phyloP scores from a whole-genome alignment of 2,888 invertebrate genomes.

The Lithophane semibrunnea region DNA sequence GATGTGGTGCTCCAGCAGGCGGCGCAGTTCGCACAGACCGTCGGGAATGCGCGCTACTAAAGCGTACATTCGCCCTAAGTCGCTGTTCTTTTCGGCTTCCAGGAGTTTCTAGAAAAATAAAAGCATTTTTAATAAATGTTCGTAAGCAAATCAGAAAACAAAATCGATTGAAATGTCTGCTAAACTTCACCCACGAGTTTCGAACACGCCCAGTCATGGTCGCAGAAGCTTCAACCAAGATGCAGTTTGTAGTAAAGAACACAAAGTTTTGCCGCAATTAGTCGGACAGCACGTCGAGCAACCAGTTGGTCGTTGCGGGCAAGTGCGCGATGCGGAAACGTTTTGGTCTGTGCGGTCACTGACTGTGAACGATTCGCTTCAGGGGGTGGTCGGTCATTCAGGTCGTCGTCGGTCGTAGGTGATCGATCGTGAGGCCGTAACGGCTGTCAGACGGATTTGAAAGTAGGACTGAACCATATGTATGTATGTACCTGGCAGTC shows the following conservation, averaged over 20 bases:
- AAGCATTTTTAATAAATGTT: background rate
- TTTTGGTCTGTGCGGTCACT: background rate
- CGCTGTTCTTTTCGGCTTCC: slow-evolving; percentile 98
- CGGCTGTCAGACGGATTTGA: too few species aligned
- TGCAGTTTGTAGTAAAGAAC: background rate
- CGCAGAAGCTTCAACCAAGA: background rate
- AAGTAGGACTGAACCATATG: too few species aligned
- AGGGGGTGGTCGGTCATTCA: too few species aligned
- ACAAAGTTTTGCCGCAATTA: background rate
- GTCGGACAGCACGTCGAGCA: background rate
- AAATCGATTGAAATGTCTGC: background rate
- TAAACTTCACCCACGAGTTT: background rate
- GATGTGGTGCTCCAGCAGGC: slow-evolving; percentile 97
- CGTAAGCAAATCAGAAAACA: background rate
- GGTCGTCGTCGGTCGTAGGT: background rate
- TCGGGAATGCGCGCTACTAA: slow-evolving; percentile 97
- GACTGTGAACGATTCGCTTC: background rate
- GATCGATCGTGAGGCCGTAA: too few species aligned
- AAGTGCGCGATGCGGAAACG: background rate
- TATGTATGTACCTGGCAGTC: slow-evolving; percentile 93
- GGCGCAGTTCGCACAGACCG: slow-evolving; percentile 96
- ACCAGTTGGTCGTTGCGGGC: background rate
- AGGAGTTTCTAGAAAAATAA: slow-evolving; percentile 93
- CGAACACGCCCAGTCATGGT: background rate
- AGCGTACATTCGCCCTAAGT: slow-evolving; percentile 98